Conservation (phyloP, 2,888 invertebrate species). For the Maniola hyperantus region DNA sequence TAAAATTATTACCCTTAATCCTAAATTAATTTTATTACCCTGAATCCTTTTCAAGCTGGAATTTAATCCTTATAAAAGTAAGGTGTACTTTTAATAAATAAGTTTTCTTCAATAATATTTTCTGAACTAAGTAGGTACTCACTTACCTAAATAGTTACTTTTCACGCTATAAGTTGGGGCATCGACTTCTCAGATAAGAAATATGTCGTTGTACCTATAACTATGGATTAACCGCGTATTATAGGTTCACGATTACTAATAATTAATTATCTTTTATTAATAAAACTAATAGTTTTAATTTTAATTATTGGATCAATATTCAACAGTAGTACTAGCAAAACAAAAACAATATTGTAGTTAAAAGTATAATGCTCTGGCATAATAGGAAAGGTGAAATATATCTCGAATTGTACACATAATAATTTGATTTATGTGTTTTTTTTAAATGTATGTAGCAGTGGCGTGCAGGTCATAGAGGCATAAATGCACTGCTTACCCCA, state of each 20-base stretch:
- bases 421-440: neutral
- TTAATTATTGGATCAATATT: neutral
- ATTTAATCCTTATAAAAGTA: no score
- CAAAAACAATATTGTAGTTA: slow-evolving; percentile 1
- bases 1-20: no score
- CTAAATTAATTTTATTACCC: no score
- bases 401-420: neutral
- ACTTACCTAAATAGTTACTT: no score
- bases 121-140: no score
- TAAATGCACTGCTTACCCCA: no score
- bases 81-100: no score
- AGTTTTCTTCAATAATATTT: no score
- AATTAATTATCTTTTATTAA: neutral
- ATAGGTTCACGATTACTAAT: neutral
- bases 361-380: neutral
- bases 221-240: neutral
- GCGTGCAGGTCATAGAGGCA: no score
- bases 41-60: no score
- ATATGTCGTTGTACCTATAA: neutral
- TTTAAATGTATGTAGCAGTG: no score
- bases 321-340: neutral
- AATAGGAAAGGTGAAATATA: slow-evolving; percentile 13
- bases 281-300: neutral
- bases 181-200: slow-evolving; percentile 4
- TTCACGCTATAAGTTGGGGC: neutral